phyloP scores from a whole-genome alignment of 2,113 vertebrate genomes.

The Gobius niger region DNA sequence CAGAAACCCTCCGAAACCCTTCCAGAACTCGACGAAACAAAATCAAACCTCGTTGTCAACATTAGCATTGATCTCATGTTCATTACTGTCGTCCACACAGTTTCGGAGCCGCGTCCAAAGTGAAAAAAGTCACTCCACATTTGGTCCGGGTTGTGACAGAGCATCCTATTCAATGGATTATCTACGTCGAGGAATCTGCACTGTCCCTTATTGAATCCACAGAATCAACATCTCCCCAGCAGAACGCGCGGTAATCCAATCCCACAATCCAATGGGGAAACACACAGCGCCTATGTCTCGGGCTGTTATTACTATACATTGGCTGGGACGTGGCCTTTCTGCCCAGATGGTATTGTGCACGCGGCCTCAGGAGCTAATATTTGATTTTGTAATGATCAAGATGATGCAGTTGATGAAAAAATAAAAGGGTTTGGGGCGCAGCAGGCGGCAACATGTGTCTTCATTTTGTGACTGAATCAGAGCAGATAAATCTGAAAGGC shows the following conservation, averaged over 20 bases:
- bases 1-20: no score
- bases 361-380: slow-evolving; percentile 8
- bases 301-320: slow-evolving; percentile 10
- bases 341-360: not conserved
- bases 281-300: not conserved
- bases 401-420: not conserved
- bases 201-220: slow-evolving; percentile 7
- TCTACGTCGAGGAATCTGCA: slow-evolving; percentile 1
- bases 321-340: slow-evolving; percentile 4
- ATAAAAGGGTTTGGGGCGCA: slow-evolving; percentile 18
- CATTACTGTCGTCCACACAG: not conserved
- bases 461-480: slow-evolving; percentile 27
- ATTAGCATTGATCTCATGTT: no score
- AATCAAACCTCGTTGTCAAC: no score
- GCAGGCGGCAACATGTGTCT: slow-evolving; percentile 17
- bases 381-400: slow-evolving; percentile 26
- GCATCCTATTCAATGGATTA: slow-evolving; percentile 2
- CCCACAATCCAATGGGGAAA: slow-evolving; percentile 4
- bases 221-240: slow-evolving; percentile 7
- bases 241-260: slow-evolving; percentile 5
- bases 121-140: not conserved
- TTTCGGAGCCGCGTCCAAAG: not conserved
- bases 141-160: not conserved
- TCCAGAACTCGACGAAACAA: no score
- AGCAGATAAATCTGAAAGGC: slow-evolving; percentile 23